Conservation (phyloP, 2,888 invertebrate genomes). For the Protodeltote pygarga region DNA sequence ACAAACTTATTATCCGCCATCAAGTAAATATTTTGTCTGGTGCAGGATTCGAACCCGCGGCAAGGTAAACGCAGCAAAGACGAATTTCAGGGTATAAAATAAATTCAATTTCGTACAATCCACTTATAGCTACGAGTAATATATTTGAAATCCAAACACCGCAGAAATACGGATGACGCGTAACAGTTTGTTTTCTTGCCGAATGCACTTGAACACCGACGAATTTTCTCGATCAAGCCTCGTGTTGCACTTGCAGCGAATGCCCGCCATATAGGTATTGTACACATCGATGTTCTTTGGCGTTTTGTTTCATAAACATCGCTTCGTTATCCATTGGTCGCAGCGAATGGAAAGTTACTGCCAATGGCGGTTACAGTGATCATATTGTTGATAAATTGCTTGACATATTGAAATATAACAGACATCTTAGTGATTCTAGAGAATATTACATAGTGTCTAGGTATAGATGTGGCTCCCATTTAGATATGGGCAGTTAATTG, state of each 20-base stretch:
- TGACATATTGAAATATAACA: conserved; percentile 26
- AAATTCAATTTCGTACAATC: not conserved
- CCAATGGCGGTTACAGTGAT: conserved; percentile 16
- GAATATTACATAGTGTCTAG: conserved; percentile 3
- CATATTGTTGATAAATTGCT: conserved; percentile 32
- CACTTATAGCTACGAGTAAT: not conserved
- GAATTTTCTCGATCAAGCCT: conserved; percentile 58
- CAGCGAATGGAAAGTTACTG: conserved; percentile 67
- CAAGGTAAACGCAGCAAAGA: too few relatives aligned
- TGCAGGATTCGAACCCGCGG: too few relatives aligned
- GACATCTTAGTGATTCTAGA: conserved; percentile 9
- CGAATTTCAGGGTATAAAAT: too few relatives aligned
- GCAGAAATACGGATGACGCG: conserved; percentile 12
- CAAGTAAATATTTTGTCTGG: too few relatives aligned
- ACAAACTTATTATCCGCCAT: too few relatives aligned
- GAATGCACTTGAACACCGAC: conserved; percentile 9
- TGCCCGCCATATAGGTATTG: conserved; percentile 34
- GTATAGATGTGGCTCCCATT: too few relatives aligned
- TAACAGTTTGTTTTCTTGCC: conserved; percentile 25
- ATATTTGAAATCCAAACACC: conserved; percentile 2
- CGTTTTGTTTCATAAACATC: conserved; percentile 78
- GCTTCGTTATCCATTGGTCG: conserved; percentile 59
- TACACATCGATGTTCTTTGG: conserved; percentile 50
- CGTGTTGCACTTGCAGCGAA: conserved; percentile 49
- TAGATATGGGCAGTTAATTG: too few relatives aligned